Conservation (phyloP, 2,888 invertebrate species). For the Apodemia hepburni region DNA sequence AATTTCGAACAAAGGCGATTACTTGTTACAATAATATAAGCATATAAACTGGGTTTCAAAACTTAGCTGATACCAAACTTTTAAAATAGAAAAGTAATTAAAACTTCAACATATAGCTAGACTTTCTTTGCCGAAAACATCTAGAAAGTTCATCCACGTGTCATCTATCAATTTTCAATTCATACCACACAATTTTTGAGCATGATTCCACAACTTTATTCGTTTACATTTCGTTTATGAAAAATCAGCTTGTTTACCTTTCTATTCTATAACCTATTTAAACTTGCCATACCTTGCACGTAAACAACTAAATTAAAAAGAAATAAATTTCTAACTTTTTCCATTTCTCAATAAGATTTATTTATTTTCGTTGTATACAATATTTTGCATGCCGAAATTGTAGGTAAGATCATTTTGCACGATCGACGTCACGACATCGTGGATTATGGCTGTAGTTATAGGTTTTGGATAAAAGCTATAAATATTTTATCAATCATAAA, state of each 20-base stretch:
- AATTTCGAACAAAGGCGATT: no score
- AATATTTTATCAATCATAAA: constrained; percentile 10
- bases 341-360: constrained; percentile 19
- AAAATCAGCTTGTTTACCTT: neutral
- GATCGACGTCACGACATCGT: constrained; percentile 23
- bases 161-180: no score
- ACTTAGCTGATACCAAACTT: no score
- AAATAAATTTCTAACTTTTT: constrained; percentile 23
- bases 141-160: no score
- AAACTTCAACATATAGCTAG: no score
- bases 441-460: constrained; percentile 2
- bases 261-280: neutral
- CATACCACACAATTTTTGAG: no score
- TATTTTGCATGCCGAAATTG: constrained; percentile 20
- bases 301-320: neutral
- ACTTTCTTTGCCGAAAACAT: no score
- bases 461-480: constrained; percentile 4
- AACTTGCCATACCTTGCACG: neutral
- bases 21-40: no score
- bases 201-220: neutral
- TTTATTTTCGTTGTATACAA: constrained; percentile 9
- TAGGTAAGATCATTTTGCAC: constrained; percentile 18
- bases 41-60: no score
- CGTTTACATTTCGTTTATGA: neutral
- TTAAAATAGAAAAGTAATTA: no score